Percentiles rank a stretch among this genome's conserved stretches.
phyloP scores from a whole-genome alignment of 2,888 invertebrate species.

The Mesodorylaimus sp. region DNA sequence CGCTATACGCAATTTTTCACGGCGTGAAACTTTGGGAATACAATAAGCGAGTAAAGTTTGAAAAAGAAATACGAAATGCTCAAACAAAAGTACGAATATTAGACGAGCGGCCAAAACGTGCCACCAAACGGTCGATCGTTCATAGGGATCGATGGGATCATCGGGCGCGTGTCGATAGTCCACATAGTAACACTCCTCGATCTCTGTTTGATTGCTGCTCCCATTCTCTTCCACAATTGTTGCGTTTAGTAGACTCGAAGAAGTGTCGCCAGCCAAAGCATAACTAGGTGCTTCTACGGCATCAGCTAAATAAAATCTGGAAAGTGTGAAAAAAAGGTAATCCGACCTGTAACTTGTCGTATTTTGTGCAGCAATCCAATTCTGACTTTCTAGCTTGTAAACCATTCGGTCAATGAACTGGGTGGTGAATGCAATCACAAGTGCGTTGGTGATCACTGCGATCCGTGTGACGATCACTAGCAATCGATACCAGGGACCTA shows the following conservation, averaged over 20 bases:
- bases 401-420: conserved; percentile 85
- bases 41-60: neutral
- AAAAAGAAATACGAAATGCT: conserved; percentile 7
- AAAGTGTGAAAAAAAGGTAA: too few species aligned
- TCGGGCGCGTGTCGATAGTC: neutral
- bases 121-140: conserved; percentile 5
- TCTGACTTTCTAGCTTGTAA: conserved; percentile 45
- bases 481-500: neutral
- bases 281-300: too few species aligned
- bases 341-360: too few species aligned
- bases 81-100: conserved; percentile 9
- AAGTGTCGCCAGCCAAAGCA: neutral
- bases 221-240: neutral
- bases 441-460: conserved; percentile 47
- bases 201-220: neutral
- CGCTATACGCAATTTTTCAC: too few species aligned
- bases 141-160: neutral
- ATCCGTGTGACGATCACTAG: neutral
- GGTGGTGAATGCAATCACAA: conserved; percentile 87
- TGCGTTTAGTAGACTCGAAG: neutral
- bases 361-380: too few species aligned
- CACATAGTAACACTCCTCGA: neutral
- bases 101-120: conserved; percentile 2
- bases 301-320: too few species aligned
- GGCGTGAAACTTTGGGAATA: too few species aligned